A percentile compares a stretch with the other conserved stretches of the same genome.
These are phyloP conservation scores for Desmophyllum pertusum DNA, from an alignment of 92 coral and sea anemone species.

Conservation along the genomic window DNA sequence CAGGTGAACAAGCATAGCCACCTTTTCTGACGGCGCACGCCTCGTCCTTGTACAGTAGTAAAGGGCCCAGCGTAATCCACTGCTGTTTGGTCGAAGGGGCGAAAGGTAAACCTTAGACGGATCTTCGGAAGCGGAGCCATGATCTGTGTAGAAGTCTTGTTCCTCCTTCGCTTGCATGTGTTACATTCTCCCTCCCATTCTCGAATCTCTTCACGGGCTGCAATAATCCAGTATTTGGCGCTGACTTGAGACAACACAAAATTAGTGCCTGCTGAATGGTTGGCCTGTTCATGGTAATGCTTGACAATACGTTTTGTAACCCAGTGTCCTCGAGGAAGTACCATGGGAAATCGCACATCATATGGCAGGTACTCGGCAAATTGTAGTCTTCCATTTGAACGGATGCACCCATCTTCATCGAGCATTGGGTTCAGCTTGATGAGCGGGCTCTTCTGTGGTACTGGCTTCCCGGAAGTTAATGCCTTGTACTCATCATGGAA, in stretches of 20 bases:
- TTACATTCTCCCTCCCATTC: conserved; percentile 58
- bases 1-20: conserved; percentile 78
- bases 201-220: conserved; percentile 67
- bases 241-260: conserved; percentile 50
- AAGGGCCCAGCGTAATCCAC: conserved; percentile 50
- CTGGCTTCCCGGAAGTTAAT: conserved; percentile 26
- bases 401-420: conserved; percentile 58
- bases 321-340: conserved; percentile 60
- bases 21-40: conserved; percentile 55
- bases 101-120: conserved; percentile 53
- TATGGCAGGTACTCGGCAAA: conserved; percentile 59
- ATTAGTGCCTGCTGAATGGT: conserved; percentile 70
- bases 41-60: conserved; percentile 67
- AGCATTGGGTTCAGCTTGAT: conserved; percentile 38
- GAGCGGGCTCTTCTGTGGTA: conserved; percentile 43
- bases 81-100: too few relatives aligned
- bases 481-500: conserved; percentile 55
- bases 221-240: conserved; percentile 54
- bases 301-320: conserved; percentile 59
- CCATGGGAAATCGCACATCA: conserved; percentile 52
- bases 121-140: conserved; percentile 64
- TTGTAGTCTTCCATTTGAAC: conserved; percentile 52
- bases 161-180: conserved; percentile 31
- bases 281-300: conserved; percentile 56
- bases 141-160: conserved; percentile 63